Base-by-base conservation (phyloP, 2,888 invertebrate species). In the Agrotis puta region DNA sequence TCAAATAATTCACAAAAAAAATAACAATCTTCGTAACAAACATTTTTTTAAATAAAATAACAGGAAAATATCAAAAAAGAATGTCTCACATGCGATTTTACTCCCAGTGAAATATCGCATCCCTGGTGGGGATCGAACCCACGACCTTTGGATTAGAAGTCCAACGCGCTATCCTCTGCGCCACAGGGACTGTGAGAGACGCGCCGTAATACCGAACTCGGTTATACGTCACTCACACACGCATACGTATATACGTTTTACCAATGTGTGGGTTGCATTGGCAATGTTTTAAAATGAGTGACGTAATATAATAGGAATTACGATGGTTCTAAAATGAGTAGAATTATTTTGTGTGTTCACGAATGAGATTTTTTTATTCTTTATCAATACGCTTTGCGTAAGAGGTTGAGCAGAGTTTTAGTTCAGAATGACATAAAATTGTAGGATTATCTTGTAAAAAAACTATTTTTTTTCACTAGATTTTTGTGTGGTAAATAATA, bases 131-230 rank as follows among this genome's bases (percentile, higher is more conserved):
- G 97, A 97, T 97, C 97, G 97, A 97, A 97, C 97, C 97, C 97
- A 97, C 97, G 98, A 97, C 97, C 97, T 97, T 97, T 97, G 97
- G 97, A 97, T 98, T 97, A 97, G 97, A 97, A 98, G 98, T 98
- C 97, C 97, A 97, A 97, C 97, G 97, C 97, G 97, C 97, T 97
- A 97, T 97, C 97, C 98, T 97, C 97, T 97, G 97, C 97, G 97
- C 97, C 97, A 97, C 97, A 97, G 97, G 97, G 97, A 97, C 97
- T 73, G 71, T 85, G 73, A 13, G 1, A 2, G 13, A 0, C 0
- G 0, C 0, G 20, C 18, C 80, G 90, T 93, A 94, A 93, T 92
- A 89, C 63, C 78, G 50, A 33, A 79, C 0, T 51, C 6, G 56
- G 3, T 84, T 69, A 81, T 79, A 83, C 65, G 66, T 70, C 75